These are phyloP conservation scores for Bufo bufo DNA, from an alignment of 2,113 vertebrate genomes.

Conservation along the genomic window DNA sequence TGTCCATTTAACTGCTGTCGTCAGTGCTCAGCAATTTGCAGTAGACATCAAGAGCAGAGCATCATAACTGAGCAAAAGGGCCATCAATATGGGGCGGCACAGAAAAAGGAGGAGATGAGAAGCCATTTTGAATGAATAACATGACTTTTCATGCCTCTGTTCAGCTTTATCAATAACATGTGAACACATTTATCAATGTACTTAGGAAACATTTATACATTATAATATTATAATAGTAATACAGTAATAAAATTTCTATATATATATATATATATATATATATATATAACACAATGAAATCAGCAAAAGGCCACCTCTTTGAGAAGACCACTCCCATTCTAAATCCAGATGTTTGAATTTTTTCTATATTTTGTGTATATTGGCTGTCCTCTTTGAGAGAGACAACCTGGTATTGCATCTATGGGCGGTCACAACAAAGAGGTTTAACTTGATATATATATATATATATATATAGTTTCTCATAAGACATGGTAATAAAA, in stretches of 20 bases:
- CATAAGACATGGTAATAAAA: no score
- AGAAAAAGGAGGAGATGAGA: background rate
- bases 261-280: background rate
- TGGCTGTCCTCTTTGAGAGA: background rate
- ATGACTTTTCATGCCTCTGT: background rate
- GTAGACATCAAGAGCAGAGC: background rate
- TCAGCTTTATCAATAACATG: background rate
- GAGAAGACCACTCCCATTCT: background rate
- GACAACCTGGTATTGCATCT: background rate
- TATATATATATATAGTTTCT: background rate
- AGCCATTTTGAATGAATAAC: constrained; percentile 40
- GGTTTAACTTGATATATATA: background rate
- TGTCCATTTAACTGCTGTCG: background rate
- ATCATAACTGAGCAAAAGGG: background rate
- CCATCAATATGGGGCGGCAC: background rate
- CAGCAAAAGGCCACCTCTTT: background rate
- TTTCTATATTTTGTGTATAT: background rate
- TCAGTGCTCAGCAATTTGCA: background rate
- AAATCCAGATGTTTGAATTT: background rate
- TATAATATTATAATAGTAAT: background rate
- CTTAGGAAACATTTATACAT: background rate
- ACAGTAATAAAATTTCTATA: background rate
- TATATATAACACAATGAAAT: background rate
- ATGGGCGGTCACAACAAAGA: background rate
- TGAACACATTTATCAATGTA: background rate